Percentiles rank a stretch among this genome's conserved stretches.
Conservation (phyloP, 2,888 invertebrate species). For the Neoitamus cyanurus region DNA sequence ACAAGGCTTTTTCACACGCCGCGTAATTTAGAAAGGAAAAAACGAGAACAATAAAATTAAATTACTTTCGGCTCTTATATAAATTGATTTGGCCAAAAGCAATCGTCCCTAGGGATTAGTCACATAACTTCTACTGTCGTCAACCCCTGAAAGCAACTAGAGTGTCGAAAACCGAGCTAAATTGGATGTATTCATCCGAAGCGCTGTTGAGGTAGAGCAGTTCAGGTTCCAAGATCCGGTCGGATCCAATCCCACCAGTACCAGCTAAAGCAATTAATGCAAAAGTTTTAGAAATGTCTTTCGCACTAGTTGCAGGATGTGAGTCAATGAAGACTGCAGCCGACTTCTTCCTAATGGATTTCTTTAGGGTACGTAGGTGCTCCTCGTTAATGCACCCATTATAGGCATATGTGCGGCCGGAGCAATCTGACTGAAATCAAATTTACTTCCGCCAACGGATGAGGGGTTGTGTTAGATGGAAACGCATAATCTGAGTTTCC, state of each 20-base stretch:
- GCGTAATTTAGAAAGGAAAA: neutral
- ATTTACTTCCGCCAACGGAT: neutral
- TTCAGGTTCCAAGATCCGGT: neutral
- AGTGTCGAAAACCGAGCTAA: neutral
- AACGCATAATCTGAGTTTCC: neutral
- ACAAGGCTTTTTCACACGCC: neutral
- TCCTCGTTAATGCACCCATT: neutral
- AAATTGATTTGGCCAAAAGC: neutral
- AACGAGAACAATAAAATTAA: neutral
- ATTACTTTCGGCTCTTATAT: neutral
- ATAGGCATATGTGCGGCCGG: neutral
- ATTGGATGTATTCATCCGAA: neutral
- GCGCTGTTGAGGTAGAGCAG: neutral
- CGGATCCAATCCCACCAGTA: neutral
- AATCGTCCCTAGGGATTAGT: neutral
- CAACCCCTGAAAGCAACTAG: neutral
- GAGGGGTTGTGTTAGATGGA: neutral
- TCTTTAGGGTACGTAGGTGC: neutral
- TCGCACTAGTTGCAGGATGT: neutral
- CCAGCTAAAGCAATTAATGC: slow-evolving; percentile 6
- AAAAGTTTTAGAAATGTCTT: slow-evolving; percentile 18
- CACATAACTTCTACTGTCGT: neutral
- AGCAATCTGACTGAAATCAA: neutral
- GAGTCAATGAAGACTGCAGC: neutral
- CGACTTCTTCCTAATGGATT: neutral